phyloP scores from a whole-genome alignment of 1,140 invertebrate species.

The Drosophila ficusphila region DNA sequence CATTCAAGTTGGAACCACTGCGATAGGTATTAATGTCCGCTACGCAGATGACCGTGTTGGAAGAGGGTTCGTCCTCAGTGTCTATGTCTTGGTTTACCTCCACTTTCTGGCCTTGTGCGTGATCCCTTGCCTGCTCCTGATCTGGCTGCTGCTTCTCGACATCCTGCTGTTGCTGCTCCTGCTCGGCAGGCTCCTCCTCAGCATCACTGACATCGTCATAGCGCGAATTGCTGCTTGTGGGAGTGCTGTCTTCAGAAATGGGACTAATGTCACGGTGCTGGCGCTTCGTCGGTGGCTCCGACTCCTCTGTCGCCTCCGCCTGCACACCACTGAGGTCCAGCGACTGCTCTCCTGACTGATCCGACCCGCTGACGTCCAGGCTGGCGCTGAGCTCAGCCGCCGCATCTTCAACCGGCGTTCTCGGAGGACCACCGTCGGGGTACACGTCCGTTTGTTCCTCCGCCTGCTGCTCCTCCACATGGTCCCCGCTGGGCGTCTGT shows the following conservation, averaged over 20 bases:
- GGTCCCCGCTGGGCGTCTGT: slow-evolving; percentile 13
- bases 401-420: slow-evolving; percentile 48
- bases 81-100: slow-evolving; percentile 3
- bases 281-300: slow-evolving; percentile 13
- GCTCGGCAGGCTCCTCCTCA: not conserved
- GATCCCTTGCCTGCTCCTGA: not conserved
- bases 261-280: slow-evolving; percentile 26
- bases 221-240: slow-evolving; percentile 2
- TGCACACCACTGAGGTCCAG: slow-evolving; percentile 20
- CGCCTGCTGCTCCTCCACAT: not conserved
- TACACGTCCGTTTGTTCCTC: not conserved
- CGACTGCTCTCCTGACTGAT: slow-evolving; percentile 27
- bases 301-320: not conserved
- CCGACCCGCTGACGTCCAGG: slow-evolving; percentile 52
- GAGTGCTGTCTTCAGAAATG: slow-evolving; percentile 20
- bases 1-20: not conserved
- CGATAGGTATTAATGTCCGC: not conserved
- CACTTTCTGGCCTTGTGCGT: not conserved
- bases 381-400: slow-evolving; percentile 42
- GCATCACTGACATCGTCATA: slow-evolving; percentile 22
- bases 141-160: not conserved
- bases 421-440: slow-evolving; percentile 10
- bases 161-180: not conserved
- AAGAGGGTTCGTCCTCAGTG: slow-evolving; percentile 22
- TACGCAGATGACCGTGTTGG: slow-evolving; percentile 14